phyloP scores from a whole-genome alignment of 2,888 invertebrate species.

The Anthoptus insignis region DNA sequence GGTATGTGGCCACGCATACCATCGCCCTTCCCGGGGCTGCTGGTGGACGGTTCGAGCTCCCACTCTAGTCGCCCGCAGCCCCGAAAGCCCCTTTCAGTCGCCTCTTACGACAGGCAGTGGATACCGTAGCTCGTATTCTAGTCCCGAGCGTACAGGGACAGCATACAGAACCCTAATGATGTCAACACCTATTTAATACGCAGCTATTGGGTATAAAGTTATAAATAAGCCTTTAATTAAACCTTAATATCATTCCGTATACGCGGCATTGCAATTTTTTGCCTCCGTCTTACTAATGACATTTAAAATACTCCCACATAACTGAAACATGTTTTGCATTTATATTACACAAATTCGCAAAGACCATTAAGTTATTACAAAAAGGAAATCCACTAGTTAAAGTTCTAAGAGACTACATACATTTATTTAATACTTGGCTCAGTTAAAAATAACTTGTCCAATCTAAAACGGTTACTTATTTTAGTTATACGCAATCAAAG shows the following conservation, averaged over 20 bases:
- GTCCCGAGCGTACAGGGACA: too few species aligned
- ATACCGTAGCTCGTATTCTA: too few species aligned
- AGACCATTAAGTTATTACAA: constrained; percentile 33
- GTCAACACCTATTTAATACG: background rate
- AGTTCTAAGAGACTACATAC: constrained; percentile 21
- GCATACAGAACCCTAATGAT: too few species aligned
- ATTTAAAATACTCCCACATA: constrained; percentile 30
- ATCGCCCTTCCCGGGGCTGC: too few species aligned
- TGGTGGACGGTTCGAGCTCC: too few species aligned
- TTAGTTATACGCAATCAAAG: constrained; percentile 13
- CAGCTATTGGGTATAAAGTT: background rate
- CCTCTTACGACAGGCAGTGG: too few species aligned
- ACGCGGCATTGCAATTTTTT: background rate
- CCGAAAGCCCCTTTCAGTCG: too few species aligned
- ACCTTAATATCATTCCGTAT: constrained; percentile 4
- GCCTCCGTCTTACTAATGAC: constrained; percentile 17
- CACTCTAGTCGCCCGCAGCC: too few species aligned
- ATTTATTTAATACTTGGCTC: constrained; percentile 5
- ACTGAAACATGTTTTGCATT: constrained; percentile 30
- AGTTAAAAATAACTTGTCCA: constrained; percentile 22
- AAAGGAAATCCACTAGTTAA: constrained; percentile 31
- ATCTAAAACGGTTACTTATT: constrained; percentile 12
- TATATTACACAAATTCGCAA: constrained; percentile 33
- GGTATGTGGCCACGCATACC: too few species aligned
- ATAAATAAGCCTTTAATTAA: background rate